Percentiles rank a stretch among this genome's conserved stretches.
Evolutionary conservation across 1,140 invertebrate species (phyloP).

Genomic region (Cydia fagiglandana): DNA sequence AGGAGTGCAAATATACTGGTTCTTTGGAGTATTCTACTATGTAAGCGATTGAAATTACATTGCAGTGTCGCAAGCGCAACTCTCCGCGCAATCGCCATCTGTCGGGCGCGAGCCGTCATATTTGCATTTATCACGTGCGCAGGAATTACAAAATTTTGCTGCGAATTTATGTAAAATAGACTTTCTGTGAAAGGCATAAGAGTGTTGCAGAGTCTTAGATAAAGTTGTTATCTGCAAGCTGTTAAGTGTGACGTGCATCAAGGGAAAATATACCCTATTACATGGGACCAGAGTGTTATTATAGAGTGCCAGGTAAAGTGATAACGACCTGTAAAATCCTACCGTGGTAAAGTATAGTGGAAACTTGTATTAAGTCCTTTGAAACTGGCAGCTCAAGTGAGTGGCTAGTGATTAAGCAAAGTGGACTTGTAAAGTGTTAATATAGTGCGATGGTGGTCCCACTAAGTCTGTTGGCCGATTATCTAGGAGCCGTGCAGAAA

Average conservation of each 20-base stretch:
- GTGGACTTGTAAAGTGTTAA: slow-evolving; percentile 41
- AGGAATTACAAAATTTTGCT: background rate
- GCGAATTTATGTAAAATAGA: slow-evolving; percentile 1
- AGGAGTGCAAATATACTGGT: background rate
- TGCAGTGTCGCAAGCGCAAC: slow-evolving; percentile 5
- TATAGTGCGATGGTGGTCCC: slow-evolving; percentile 36
- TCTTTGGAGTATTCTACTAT: background rate
- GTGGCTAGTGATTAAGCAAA: slow-evolving; percentile 38
- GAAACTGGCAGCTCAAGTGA: slow-evolving; percentile 36
- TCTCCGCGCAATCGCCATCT: slow-evolving; percentile 10
- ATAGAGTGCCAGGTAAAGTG: background rate
- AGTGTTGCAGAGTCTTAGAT: background rate
- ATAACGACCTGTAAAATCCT: slow-evolving; percentile 17
- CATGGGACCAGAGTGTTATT: background rate
- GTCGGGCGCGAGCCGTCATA: slow-evolving; percentile 18
- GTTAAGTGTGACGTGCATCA: background rate
- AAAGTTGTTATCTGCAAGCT: background rate
- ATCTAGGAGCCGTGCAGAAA: slow-evolving; percentile 23
- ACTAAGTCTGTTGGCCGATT: slow-evolving; percentile 35
- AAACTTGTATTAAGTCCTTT: slow-evolving; percentile 17
- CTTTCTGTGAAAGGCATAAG: background rate
- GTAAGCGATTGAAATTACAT: background rate
- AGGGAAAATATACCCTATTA: background rate
- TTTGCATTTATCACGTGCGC: slow-evolving; percentile 31
- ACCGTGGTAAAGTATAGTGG: background rate